Conservation (phyloP, 2,888 invertebrate genomes). For the Drosophila robusta region DNA sequence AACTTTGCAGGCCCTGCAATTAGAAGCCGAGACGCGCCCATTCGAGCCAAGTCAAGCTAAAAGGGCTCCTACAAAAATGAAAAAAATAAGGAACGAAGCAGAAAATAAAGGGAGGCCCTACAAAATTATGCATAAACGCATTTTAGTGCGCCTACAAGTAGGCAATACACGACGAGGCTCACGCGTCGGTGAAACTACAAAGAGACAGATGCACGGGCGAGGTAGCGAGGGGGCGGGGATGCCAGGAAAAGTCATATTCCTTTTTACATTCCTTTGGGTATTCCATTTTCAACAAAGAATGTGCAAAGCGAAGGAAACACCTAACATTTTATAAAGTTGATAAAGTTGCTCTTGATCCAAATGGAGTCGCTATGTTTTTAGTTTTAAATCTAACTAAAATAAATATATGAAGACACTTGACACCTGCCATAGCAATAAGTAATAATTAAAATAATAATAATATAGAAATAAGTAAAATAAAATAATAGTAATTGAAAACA, state of each 20-base stretch:
- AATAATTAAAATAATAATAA: too few relatives aligned
- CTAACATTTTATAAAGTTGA: too few relatives aligned
- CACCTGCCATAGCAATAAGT: too few relatives aligned
- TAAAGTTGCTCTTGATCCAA: too few relatives aligned
- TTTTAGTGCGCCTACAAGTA: constrained; percentile 83
- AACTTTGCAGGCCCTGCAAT: constrained; percentile 66
- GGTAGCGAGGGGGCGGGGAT: not conserved
- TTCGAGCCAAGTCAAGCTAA: constrained; percentile 7
- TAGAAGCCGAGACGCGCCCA: constrained; percentile 44
- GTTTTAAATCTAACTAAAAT: too few relatives aligned
- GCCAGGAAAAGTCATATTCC: not conserved
- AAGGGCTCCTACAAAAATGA: too few relatives aligned
- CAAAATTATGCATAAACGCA: constrained; percentile 82
- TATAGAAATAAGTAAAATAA: too few relatives aligned
- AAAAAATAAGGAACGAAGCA: not conserved
- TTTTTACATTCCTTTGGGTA: not conserved
- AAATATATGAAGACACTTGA: too few relatives aligned
- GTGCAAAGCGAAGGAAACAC: too few relatives aligned
- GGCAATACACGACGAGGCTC: constrained; percentile 63
- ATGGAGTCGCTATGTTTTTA: too few relatives aligned
- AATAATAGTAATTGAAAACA: too few relatives aligned
- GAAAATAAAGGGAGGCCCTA: constrained; percentile 30
- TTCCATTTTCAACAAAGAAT: too few relatives aligned
- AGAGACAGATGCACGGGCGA: constrained; percentile 7
- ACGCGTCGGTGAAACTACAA: constrained; percentile 62